A percentile compares a stretch with the other conserved stretches of the same genome.
Conservation (phyloP, 2,888 invertebrate species). For the Hirtodrosophila confusa region DNA sequence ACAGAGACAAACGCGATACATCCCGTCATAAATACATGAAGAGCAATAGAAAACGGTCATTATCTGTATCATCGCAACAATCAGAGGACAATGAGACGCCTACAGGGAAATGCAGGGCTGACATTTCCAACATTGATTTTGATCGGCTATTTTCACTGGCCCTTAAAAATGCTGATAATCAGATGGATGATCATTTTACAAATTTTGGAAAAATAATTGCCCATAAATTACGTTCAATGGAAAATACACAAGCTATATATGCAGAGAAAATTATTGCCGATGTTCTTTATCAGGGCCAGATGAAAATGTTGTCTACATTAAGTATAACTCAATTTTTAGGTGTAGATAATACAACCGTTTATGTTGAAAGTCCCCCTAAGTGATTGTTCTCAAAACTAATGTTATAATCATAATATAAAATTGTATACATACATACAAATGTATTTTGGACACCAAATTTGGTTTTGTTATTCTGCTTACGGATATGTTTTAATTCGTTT, state of each 20-base stretch:
- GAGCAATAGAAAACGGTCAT: slow-evolving; percentile 70
- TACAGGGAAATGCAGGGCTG: slow-evolving; percentile 78
- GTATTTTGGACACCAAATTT: slow-evolving; percentile 19
- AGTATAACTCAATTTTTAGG: slow-evolving; percentile 74
- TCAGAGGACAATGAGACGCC: slow-evolving; percentile 72
- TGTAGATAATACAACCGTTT: slow-evolving; percentile 67
- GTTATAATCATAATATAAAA: slow-evolving; percentile 39
- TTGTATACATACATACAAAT: slow-evolving; percentile 30
- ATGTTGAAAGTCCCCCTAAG: slow-evolving; percentile 69
- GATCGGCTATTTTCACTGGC: slow-evolving; percentile 81
- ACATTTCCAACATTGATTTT: slow-evolving; percentile 80
- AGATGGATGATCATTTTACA: slow-evolving; percentile 80
- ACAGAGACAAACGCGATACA: slow-evolving; percentile 23
- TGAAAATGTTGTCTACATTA: slow-evolving; percentile 80
- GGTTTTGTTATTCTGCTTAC: slow-evolving; percentile 1
- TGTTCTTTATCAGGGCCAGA: slow-evolving; percentile 83
- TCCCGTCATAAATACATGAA: slow-evolving; percentile 35
- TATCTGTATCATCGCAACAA: slow-evolving; percentile 73
- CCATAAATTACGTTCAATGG: slow-evolving; percentile 83
- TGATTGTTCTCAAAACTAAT: slow-evolving; percentile 47
- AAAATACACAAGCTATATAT: slow-evolving; percentile 80
- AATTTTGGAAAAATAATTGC: slow-evolving; percentile 83
- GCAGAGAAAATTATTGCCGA: slow-evolving; percentile 83
- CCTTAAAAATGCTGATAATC: slow-evolving; percentile 79
- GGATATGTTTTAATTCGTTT: background rate